Percentiles rank a stretch among this genome's conserved stretches.
These are phyloP conservation scores for Scylla paramamosain DNA, from an alignment of 1,140 invertebrate species.

Conservation along the genomic window DNA sequence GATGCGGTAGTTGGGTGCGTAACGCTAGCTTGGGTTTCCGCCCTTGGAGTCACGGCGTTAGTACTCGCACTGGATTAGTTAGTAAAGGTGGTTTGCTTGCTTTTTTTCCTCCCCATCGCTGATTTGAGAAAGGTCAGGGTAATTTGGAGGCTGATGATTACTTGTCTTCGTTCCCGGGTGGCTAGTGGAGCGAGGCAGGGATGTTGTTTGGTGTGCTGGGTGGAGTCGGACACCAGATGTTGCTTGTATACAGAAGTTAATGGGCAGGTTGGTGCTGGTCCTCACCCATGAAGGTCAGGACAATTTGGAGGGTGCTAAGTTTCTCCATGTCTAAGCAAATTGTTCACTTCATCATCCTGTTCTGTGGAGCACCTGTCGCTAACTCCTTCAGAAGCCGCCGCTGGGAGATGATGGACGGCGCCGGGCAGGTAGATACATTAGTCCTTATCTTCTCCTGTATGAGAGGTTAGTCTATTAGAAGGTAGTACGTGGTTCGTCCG, in stretches of 20 bases:
- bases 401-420: too few species aligned
- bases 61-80: neutral
- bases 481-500: too few species aligned
- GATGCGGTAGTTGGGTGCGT: too few species aligned
- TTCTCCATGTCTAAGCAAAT: neutral
- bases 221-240: neutral
- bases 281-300: neutral
- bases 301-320: neutral
- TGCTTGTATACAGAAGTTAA: neutral
- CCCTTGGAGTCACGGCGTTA: neutral
- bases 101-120: neutral
- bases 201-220: neutral
- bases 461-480: too few species aligned
- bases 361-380: too few species aligned
- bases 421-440: too few species aligned
- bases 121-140: neutral
- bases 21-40: too few species aligned
- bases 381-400: too few species aligned
- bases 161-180: neutral
- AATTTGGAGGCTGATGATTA: neutral
- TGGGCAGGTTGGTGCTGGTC: neutral
- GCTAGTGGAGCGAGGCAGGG: too few species aligned
- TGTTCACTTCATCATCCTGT: neutral
- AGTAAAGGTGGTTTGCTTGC: neutral
- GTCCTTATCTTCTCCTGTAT: too few species aligned